Percentiles rank a stretch among this genome's conserved stretches.
Evolutionary conservation across 2,888 invertebrate species (phyloP).

Genomic region (Drosophila incognita): DNA sequence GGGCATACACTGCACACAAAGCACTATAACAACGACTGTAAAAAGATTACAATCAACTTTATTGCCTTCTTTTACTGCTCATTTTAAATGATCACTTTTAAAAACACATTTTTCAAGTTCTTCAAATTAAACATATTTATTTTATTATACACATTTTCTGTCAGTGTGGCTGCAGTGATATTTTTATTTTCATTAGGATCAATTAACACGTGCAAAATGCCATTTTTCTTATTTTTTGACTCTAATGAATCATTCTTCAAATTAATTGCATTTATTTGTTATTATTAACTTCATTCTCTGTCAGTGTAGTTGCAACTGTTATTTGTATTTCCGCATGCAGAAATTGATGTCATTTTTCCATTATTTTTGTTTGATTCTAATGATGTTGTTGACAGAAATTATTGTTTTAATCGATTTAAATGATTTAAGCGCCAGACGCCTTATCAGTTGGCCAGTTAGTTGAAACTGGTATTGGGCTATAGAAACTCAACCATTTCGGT

Average conservation of each 20-base stretch:
- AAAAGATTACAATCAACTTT: background rate
- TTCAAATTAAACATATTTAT: background rate
- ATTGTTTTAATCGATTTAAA: slow-evolving; percentile 1
- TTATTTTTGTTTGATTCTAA: background rate
- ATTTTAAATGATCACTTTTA: background rate
- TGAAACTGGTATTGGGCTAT: slow-evolving; percentile 69
- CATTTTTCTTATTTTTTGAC: no score
- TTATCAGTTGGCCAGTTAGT: slow-evolving; percentile 65
- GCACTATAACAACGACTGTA: background rate
- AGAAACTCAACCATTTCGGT: slow-evolving; percentile 65
- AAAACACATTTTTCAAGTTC: background rate
- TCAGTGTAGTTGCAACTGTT: slow-evolving; percentile 23
- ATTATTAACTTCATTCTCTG: background rate
- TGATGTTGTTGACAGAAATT: slow-evolving; percentile 11
- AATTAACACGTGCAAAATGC: no score
- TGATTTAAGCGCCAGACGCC: slow-evolving; percentile 26
- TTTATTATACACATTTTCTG: background rate
- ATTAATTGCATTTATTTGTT: background rate
- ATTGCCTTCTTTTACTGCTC: background rate
- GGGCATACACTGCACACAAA: background rate
- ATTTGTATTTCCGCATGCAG: background rate
- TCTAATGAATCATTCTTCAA: background rate
- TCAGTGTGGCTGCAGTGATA: slow-evolving; percentile 23
- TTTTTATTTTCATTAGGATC: background rate
- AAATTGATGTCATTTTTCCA: background rate